phyloP scores from a whole-genome alignment of 2,888 invertebrate genomes.

The Vandiemenella viatica region DNA sequence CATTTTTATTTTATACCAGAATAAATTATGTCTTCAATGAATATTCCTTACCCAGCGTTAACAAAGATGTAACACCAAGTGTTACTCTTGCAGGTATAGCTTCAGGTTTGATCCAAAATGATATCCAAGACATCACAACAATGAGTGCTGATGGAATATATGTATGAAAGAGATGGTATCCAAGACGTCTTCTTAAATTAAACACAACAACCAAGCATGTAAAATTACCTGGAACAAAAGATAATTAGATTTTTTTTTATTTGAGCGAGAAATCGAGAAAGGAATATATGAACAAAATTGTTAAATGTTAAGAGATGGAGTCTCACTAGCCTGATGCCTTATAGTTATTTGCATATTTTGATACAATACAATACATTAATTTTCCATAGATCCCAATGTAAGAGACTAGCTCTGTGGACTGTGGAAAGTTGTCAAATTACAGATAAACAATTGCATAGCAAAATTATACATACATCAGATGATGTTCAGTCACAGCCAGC shows the following conservation, averaged over 20 bases:
- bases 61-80: constrained; percentile 73
- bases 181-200: constrained; percentile 71
- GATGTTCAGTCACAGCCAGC: too few relatives aligned
- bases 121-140: constrained; percentile 92
- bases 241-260: neutral
- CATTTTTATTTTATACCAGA: too few relatives aligned
- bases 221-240: constrained; percentile 55
- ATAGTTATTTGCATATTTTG: neutral
- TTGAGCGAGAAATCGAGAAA: neutral
- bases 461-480: too few relatives aligned
- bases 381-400: too few relatives aligned
- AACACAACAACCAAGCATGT: constrained; percentile 85
- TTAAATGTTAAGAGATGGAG: neutral
- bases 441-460: too few relatives aligned
- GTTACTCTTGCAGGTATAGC: constrained; percentile 88
- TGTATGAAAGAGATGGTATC: constrained; percentile 85
- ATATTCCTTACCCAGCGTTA: constrained; percentile 77
- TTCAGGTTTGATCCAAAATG: constrained; percentile 91
- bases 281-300: too few relatives aligned
- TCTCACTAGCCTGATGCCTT: neutral
- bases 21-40: too few relatives aligned
- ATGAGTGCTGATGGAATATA: constrained; percentile 88
- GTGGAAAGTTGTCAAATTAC: too few relatives aligned
- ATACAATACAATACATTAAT: neutral
- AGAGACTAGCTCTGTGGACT: too few relatives aligned